A percentile compares a stretch with the other conserved stretches of the same genome.
Evolutionary conservation across 2,888 invertebrate genomes (phyloP).

Genomic region (Pseudococcus jackbeardsleyi): DNA sequence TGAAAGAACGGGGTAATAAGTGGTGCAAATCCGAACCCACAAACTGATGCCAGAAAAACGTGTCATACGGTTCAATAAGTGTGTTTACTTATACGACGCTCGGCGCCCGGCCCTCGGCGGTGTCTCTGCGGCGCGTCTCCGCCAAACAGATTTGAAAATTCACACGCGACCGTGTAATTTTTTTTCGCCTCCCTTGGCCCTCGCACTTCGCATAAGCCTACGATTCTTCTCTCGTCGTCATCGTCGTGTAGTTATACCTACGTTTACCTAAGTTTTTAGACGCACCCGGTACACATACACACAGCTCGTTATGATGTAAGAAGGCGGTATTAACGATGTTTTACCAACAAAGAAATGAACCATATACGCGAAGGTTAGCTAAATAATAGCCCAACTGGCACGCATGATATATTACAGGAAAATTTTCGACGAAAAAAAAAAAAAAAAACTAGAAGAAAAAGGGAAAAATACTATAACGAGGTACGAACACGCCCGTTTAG

Average conservation of each 20-base stretch:
- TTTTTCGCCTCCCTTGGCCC: background rate
- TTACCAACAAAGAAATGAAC: conserved; percentile 56
- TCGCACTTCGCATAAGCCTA: background rate
- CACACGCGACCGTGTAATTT: conserved; percentile 29
- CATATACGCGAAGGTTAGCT: conserved; percentile 29
- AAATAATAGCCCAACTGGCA: conserved; percentile 53
- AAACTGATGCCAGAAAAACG: conserved; percentile 56
- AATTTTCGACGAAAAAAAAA: conserved; percentile 20
- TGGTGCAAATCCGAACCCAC: conserved; percentile 58
- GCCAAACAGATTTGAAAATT: conserved; percentile 39
- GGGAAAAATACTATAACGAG: conserved; percentile 48
- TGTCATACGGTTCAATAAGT: conserved; percentile 52
- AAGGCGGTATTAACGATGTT: conserved; percentile 57
- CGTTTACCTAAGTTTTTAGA: background rate
- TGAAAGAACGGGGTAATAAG: conserved; percentile 55
- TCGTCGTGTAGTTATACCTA: background rate
- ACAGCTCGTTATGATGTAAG: conserved; percentile 38
- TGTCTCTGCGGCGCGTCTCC: background rate
- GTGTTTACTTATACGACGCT: conserved; percentile 30
- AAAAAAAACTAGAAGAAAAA: conserved; percentile 1
- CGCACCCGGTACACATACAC: conserved; percentile 29
- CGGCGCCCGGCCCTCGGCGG: background rate
- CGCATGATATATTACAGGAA: conserved; percentile 53
- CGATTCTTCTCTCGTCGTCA: background rate
- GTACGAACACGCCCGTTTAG: conserved; percentile 63